phyloP scores from a whole-genome alignment of 2,797 vertebrate species.

The Naso thynnoides region DNA sequence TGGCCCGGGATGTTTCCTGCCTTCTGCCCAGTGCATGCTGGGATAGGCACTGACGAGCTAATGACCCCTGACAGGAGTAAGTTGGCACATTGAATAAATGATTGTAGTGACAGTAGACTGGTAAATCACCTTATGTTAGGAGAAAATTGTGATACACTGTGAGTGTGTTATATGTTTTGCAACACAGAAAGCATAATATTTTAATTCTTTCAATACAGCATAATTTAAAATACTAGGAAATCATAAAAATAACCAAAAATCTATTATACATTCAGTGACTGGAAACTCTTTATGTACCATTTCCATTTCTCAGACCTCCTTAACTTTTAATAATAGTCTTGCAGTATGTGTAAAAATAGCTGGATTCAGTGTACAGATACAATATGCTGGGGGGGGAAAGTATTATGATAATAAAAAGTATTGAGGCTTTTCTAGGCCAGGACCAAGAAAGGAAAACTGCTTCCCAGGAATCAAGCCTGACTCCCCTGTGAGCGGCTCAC shows the following conservation, averaged over 20 bases:
- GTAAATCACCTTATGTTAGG: not conserved
- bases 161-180: not conserved
- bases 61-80: slow-evolving; percentile 20
- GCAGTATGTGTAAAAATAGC: slow-evolving; percentile 69
- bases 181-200: not conserved
- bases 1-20: slow-evolving; percentile 38
- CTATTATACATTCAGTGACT: slow-evolving; percentile 25
- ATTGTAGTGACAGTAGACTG: not conserved
- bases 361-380: slow-evolving; percentile 60
- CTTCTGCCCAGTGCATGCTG: slow-evolving; percentile 34
- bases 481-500: slow-evolving; percentile 61
- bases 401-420: slow-evolving; percentile 67
- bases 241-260: not conserved
- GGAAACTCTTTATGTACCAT: slow-evolving; percentile 36
- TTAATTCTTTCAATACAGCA: not conserved
- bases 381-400: slow-evolving; percentile 54
- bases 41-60: slow-evolving; percentile 23
- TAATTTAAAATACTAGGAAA: slow-evolving; percentile 16
- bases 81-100: slow-evolving; percentile 21
- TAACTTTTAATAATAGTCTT: slow-evolving; percentile 65
- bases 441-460: slow-evolving; percentile 55
- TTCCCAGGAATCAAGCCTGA: slow-evolving; percentile 55
- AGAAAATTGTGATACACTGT: not conserved
- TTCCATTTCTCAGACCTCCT: slow-evolving; percentile 57
- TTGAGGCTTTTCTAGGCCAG: slow-evolving; percentile 75